Evolutionary conservation across 2,113 vertebrate genomes (phyloP), one percentile per base, ranked within the genome.

Genomic region (Elephas maximus): DNA sequence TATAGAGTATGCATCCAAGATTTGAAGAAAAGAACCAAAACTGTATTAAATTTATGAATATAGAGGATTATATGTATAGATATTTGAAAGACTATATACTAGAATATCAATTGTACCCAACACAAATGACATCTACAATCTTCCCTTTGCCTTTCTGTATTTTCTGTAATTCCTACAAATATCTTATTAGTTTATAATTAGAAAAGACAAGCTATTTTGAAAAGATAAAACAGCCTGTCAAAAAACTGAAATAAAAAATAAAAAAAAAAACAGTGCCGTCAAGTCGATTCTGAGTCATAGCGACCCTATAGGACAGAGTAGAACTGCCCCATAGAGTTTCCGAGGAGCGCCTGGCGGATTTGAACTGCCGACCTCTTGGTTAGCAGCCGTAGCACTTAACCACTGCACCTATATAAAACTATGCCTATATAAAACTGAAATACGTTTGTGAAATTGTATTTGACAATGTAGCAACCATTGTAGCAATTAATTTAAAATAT

Each of bases 401-500:
- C 37, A 37, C 37, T 37, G 37, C 37, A 37, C 37, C 37, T 37
- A 37, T 37, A 37, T 37, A 37, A 37, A 37, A 37, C 37, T 37
- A 37, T 37, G 37, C 37, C 37, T 37, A 37, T 37, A 37, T 37
- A 86, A 86, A 73, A 44, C 15, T 79, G 24, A 92, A 71, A 20
- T 81, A 51, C 10, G n/a, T 92, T 92, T 84, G 65, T 74, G 17
- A 90, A 95, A 41, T 37, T 90, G 63, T 86, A 71, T 94, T 87
- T 97, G 80, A 84, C 73, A 44, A 76, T 76, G 10, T 45, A 93
- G 26, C 45, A 92, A 82, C 41, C 51, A 81, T 63, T 82, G 37
- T 41, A 89, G 76, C 69, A 93, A 96, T 89, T 85, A 90, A 65
- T 60, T 87, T 97, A 83, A 79, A 96, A 88, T 26, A 89, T 37